phyloP scores from a whole-genome alignment of 1,140 invertebrate genomes.

The Paracyclopina nana region DNA sequence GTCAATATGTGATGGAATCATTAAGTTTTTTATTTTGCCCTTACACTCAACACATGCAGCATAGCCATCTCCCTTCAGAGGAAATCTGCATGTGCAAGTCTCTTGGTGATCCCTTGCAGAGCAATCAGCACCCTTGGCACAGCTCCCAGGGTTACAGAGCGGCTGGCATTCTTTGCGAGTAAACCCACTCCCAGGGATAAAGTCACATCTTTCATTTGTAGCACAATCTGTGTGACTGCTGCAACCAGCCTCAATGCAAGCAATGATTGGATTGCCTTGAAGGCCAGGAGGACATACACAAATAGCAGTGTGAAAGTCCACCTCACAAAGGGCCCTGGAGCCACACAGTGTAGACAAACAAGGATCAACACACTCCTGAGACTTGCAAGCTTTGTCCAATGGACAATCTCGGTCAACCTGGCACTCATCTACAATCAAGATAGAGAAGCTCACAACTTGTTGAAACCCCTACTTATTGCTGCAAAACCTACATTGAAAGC shows the following conservation, averaged over 20 bases:
- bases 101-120: conserved; percentile 34
- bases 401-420: conserved; percentile 23
- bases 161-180: conserved; percentile 59
- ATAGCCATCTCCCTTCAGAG: conserved; percentile 61
- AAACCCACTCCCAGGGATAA: too few species aligned
- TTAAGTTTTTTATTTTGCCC: too few species aligned
- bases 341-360: conserved; percentile 30
- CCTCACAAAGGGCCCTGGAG: not conserved
- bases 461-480: conserved; percentile 24
- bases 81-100: conserved; percentile 52
- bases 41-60: conserved; percentile 38
- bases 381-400: conserved; percentile 31
- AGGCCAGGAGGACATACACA: conserved; percentile 63
- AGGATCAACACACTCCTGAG: conserved; percentile 53
- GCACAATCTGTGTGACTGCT: conserved; percentile 75
- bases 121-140: conserved; percentile 51
- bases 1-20: too few species aligned
- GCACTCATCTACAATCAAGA: conserved; percentile 15
- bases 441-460: not conserved
- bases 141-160: conserved; percentile 49
- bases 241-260: conserved; percentile 57
- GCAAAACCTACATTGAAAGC: conserved; percentile 25
- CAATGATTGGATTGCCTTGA: conserved; percentile 54
- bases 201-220: conserved; percentile 60
- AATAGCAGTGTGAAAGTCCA: not conserved